These are phyloP conservation scores for Zophobas atratus DNA, from an alignment of 1,140 invertebrate species.

Conservation along the genomic window DNA sequence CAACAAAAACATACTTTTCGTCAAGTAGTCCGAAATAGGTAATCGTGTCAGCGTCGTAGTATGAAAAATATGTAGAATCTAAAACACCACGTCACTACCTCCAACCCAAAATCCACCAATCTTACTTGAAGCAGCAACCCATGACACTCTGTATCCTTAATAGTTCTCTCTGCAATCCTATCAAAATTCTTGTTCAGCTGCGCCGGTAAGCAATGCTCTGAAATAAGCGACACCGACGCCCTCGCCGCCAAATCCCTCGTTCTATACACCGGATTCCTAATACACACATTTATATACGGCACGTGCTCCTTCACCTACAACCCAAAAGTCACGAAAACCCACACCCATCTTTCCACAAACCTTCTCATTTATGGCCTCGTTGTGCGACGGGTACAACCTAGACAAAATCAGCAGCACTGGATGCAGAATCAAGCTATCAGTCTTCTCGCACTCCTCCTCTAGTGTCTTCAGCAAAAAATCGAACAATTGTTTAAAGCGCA, in stretches of 20 bases:
- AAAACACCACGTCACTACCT: slow-evolving; percentile 32
- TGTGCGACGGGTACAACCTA: slow-evolving; percentile 82
- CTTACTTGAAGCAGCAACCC: slow-evolving; percentile 72
- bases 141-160: slow-evolving; percentile 71
- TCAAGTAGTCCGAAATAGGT: slow-evolving; percentile 52
- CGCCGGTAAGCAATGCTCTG: slow-evolving; percentile 61
- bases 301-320: slow-evolving; percentile 68
- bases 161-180: slow-evolving; percentile 53
- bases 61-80: slow-evolving; percentile 56
- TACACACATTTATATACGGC: slow-evolving; percentile 69
- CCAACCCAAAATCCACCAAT: background rate
- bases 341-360: background rate
- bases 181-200: slow-evolving; percentile 64
- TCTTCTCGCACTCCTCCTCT: slow-evolving; percentile 68
- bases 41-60: slow-evolving; percentile 46
- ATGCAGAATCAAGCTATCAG: slow-evolving; percentile 73
- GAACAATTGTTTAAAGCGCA: slow-evolving; percentile 85
- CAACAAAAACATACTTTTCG: slow-evolving; percentile 53
- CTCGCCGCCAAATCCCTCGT: slow-evolving; percentile 78
- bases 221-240: slow-evolving; percentile 77
- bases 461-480: slow-evolving; percentile 83
- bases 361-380: slow-evolving; percentile 71
- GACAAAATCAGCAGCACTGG: slow-evolving; percentile 86
- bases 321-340: background rate
- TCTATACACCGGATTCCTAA: slow-evolving; percentile 74